These are phyloP conservation scores for Odontomyia ornata DNA, from an alignment of 2,888 invertebrate species.

Conservation along the genomic window DNA sequence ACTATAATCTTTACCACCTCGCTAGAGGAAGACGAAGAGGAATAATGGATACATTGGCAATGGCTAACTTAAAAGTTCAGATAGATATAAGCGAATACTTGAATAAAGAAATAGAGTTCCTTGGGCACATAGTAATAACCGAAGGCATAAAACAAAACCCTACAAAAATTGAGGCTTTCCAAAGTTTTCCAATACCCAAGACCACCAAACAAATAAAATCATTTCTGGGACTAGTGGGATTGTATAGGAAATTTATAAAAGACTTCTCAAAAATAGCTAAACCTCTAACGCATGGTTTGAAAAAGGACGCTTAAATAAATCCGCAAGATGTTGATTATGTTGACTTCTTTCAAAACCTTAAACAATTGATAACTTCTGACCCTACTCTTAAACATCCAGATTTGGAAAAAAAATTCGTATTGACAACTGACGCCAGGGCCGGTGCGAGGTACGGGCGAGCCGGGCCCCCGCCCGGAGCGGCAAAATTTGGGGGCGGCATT, in stretches of 20 bases:
- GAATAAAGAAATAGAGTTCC: background rate
- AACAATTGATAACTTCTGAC: background rate
- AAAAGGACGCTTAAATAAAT: background rate
- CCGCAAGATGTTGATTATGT: background rate
- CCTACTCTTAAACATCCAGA: too few relatives aligned
- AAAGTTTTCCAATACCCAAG: background rate
- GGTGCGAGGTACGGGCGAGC: too few relatives aligned
- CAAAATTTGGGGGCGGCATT: too few relatives aligned
- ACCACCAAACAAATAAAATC: background rate
- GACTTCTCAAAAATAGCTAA: slow-evolving; percentile 1
- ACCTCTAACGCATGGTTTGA: background rate
- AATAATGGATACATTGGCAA: background rate
- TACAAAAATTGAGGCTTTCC: background rate
- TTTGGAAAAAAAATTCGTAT: too few relatives aligned
- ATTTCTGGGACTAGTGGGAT: background rate
- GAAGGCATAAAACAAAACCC: slow-evolving; percentile 3
- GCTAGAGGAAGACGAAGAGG: background rate
- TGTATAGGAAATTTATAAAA: background rate
- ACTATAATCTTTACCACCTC: slow-evolving; percentile 16
- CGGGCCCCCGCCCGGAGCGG: too few relatives aligned
- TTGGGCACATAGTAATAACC: background rate
- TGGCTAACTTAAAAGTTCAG: slow-evolving; percentile 16
- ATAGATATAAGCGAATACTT: slow-evolving; percentile 6
- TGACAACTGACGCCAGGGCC: too few relatives aligned
- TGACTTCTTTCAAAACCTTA: background rate